A percentile compares a stretch with the other conserved stretches of the same genome.
These are phyloP conservation scores for Nesometra sesokonis DNA, from an alignment of 35 echinoderm and acorn worm genomes.

Conservation along the genomic window DNA sequence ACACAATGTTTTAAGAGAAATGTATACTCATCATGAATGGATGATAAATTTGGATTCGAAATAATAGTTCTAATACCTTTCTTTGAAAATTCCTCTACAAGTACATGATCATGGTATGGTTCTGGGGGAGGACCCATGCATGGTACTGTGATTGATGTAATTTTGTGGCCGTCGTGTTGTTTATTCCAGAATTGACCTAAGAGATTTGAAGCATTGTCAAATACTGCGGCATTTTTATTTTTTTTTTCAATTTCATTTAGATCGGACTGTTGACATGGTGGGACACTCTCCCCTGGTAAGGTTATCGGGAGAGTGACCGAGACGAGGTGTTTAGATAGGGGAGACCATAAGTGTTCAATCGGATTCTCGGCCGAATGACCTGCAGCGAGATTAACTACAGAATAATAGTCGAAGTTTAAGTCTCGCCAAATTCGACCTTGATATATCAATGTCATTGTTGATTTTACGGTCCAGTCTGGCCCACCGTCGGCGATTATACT, in stretches of 20 bases:
- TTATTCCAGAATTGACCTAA: background rate
- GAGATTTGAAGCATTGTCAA: background rate
- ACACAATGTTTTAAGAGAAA: too few relatives aligned
- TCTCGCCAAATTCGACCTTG: background rate
- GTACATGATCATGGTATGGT: too few relatives aligned
- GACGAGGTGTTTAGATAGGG: conserved; percentile 9
- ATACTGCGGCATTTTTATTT: background rate
- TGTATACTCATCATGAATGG: too few relatives aligned
- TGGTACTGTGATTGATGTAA: too few relatives aligned
- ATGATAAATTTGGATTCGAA: too few relatives aligned
- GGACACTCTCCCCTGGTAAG: background rate
- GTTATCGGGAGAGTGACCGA: conserved; percentile 3
- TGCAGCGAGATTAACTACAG: background rate
- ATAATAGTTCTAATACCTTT: too few relatives aligned
- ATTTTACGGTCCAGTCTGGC: conserved; percentile 18
- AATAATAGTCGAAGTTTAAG: conserved; percentile 10
- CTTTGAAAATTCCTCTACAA: too few relatives aligned
- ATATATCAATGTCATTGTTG: conserved; percentile 7
- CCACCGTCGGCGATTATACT: conserved; percentile 20
- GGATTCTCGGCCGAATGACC: too few relatives aligned
- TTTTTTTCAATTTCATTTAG: background rate
- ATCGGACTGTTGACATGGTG: background rate
- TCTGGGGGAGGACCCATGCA: too few relatives aligned
- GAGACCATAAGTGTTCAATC: conserved; percentile 32
- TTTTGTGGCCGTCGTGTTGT: too few relatives aligned